Evolutionary conservation across 2,888 invertebrate genomes (phyloP).

Genomic region (Platycheirus albimanus): DNA sequence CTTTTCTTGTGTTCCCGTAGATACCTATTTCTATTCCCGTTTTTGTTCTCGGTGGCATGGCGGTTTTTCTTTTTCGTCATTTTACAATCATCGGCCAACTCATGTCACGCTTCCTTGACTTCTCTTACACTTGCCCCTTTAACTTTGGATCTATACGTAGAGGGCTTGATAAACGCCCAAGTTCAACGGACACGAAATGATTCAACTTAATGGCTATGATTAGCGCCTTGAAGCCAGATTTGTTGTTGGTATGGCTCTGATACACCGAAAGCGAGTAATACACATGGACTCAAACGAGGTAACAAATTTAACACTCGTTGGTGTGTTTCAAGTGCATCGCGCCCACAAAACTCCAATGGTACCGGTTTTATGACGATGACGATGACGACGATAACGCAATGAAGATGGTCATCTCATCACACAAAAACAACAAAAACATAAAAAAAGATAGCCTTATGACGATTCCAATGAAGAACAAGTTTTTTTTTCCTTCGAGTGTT

Average conservation of each 20-base stretch:
- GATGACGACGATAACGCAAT: neutral
- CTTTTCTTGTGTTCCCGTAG: constrained; percentile 1
- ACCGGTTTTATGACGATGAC: constrained; percentile 53
- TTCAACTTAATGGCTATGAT: constrained; percentile 65
- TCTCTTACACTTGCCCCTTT: too few species aligned
- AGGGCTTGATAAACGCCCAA: constrained; percentile 15
- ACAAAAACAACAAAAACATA: constrained; percentile 12
- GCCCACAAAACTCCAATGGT: constrained; percentile 31
- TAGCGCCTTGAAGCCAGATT: constrained; percentile 38
- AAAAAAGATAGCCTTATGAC: constrained; percentile 46
- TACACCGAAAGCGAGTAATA: constrained; percentile 29
- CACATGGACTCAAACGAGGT: constrained; percentile 29
- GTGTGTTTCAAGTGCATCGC: constrained; percentile 23
- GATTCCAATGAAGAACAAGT: constrained; percentile 68
- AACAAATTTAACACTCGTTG: constrained; percentile 47
- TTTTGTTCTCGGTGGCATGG: too few species aligned
- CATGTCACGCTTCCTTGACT: constrained; percentile 57
- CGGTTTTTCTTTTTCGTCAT: constrained; percentile 23
- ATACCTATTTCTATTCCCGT: too few species aligned
- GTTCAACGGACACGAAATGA: constrained; percentile 65
- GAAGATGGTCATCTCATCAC: constrained; percentile 18
- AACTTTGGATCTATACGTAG: neutral
- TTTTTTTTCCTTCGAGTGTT: constrained; percentile 41
- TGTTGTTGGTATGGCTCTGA: too few species aligned
- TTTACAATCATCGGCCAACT: constrained; percentile 49